phyloP scores from a whole-genome alignment of 2,888 invertebrate genomes.

The Dicranocentrus wangi region DNA sequence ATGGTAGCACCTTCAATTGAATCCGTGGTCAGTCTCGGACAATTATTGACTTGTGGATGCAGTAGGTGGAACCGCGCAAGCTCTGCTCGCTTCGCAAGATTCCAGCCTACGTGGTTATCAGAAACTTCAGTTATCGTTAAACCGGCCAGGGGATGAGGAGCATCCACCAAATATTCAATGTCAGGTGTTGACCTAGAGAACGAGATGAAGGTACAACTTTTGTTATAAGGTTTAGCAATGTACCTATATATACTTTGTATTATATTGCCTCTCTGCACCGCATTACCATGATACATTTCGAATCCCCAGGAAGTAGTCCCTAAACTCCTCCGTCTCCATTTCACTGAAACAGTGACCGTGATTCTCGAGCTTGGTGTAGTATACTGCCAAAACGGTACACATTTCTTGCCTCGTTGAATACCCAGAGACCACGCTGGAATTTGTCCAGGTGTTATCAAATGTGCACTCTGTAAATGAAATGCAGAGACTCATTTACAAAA shows the following conservation, averaged over 20 bases:
- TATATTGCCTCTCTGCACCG: no score
- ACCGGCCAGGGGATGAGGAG: conserved; percentile 15
- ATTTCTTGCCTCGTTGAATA: conserved; percentile 25
- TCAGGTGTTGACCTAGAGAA: not conserved
- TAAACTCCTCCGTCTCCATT: conserved; percentile 38
- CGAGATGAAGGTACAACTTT: no score
- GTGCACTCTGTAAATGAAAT: conserved; percentile 30
- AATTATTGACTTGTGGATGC: conserved; percentile 40
- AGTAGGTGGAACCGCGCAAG: conserved; percentile 35
- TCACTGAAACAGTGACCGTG: conserved; percentile 39
- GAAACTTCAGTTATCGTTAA: conserved; percentile 29
- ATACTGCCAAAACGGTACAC: conserved; percentile 38
- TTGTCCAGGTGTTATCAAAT: conserved; percentile 37
- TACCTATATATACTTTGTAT: no score
- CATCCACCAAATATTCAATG: conserved; percentile 28
- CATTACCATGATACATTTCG: conserved; percentile 51
- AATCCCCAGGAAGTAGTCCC: conserved; percentile 42
- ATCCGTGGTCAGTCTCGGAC: not conserved
- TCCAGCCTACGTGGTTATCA: conserved; percentile 48
- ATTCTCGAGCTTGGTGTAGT: conserved; percentile 39
- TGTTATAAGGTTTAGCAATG: not conserved
- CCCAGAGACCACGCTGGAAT: conserved; percentile 41
- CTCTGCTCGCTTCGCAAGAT: conserved; percentile 25
- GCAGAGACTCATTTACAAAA: no score
- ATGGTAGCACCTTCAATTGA: no score